Evolutionary conservation across 23 tunicate species (phyloP).

Genomic region (Halocynthia roretzi): DNA sequence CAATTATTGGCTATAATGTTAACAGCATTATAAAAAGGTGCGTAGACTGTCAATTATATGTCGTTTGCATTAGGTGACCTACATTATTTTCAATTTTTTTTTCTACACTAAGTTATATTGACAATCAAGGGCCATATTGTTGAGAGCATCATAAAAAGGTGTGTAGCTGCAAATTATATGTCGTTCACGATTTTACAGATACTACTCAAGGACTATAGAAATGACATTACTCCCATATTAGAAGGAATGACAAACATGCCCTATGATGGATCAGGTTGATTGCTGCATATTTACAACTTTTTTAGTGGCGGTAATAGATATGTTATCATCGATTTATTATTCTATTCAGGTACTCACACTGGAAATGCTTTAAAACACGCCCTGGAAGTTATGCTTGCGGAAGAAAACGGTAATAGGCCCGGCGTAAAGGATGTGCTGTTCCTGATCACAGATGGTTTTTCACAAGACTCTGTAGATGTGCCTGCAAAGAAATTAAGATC

Average conservation of each 20-base stretch:
- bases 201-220: constrained; percentile 25
- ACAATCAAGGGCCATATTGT: too few relatives aligned
- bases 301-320: not conserved
- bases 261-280: constrained; percentile 62
- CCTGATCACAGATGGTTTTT: constrained; percentile 67
- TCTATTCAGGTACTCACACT: constrained; percentile 50
- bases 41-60: too few relatives aligned
- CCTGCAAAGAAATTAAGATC: constrained; percentile 27
- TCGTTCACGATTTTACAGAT: constrained; percentile 16
- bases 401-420: constrained; percentile 47
- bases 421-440: constrained; percentile 55
- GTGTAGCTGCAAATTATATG: too few relatives aligned
- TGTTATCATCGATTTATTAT: not conserved
- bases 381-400: constrained; percentile 12
- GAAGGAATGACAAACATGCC: constrained; percentile 36
- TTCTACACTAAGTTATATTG: too few relatives aligned
- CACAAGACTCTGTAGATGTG: constrained; percentile 44
- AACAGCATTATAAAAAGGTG: too few relatives aligned
- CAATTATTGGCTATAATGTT: too few relatives aligned
- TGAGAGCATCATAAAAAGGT: too few relatives aligned
- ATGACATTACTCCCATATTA: constrained; percentile 31
- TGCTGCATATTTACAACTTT: not conserved
- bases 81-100: too few relatives aligned
- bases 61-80: too few relatives aligned
- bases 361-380: constrained; percentile 67